Evolutionary conservation across 2,113 vertebrate genomes (phyloP), one percentile per base, ranked within the genome.

Genomic region (human): DNA sequence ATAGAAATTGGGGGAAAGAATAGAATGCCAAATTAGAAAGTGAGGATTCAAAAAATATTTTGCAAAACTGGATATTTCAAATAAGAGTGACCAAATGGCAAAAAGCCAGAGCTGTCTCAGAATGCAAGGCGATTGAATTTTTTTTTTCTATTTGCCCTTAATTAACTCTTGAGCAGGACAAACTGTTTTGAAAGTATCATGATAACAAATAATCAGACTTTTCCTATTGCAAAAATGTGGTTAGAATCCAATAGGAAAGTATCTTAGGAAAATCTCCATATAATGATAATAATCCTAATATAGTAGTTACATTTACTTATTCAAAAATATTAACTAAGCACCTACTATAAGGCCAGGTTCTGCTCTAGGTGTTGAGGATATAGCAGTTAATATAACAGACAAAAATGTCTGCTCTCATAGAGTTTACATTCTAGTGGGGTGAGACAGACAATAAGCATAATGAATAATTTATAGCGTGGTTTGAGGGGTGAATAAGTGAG

Each of bases 161-260:
- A 59, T 96, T 90, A 93, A 70, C 9, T 84, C 43, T 88, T 43
- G 72, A 48, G 50, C 93, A 14, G 17, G 45, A 73, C 11, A 87
- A 32, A n/a, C 92, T 70, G 43, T 68, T 90, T 94, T 81, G 72
- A 89, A 93, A 35, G 6, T 85, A 16, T 95, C 61, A 84, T 94
- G 12, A 55, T 50, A 38, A 52, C n/a, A 52, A 66, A 5, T 80
- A 94, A 90, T 78, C 57, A 90, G 7, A 35, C 40, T 66, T 81
- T 73, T 94, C 79, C 38, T 6, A 35, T 73, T 94, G 84, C 85
- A 20, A 16, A 66, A 90, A 82, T 50, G 3, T 50, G 8, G 5
- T 83, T 84, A 84, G 45, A 92, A 59, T 70, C 27, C 43, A 89
- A 40, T 59, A 83, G 45, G 16, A 79, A 17, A 0, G 1, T 38